Evolutionary conservation across 2,888 invertebrate genomes (phyloP), one percentile per base, ranked within the genome.

Genomic region (Meloe dianella): DNA sequence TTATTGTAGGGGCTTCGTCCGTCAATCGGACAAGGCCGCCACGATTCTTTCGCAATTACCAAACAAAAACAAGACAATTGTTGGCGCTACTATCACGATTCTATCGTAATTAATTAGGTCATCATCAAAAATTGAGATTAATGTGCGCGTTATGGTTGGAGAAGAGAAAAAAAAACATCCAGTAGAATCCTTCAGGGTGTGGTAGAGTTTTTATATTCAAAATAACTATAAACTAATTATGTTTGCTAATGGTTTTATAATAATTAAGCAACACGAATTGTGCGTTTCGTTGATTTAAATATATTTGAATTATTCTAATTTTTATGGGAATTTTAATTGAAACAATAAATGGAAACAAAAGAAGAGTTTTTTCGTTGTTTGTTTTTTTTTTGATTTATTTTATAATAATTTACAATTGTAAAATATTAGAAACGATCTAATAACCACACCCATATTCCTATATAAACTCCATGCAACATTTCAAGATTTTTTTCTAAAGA

Each of bases 401-500:
- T n/a, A n/a, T n/a, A n/a, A 51, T 12, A 22, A 51, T 51, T 51
- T 51, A 51, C 51, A 51, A 51, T 51, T 51, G 51, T 51, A 51
- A 51, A 51, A 51, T 51, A 51, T 51, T 51, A 51, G 51, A 51
- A 24, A 51, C 47, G 51, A 22, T 51, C 24, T 24, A 22, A 51
- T 51, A n/a, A 24, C 51, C 51, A 51, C 51, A 51, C 51, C 51
- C 51, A 51, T 24, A 20, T 51, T 51, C 24, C 51, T 51, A 41
- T 12, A 47, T 24, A 47, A 47, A 51, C 51, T 51, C 51, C 20
- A 20, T n/a, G n/a, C 47, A 47, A 47, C 51, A 51, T 51, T 51
- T 51, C 51, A 51, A 51, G 51, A 51, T 51, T 51, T 51, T n/a
- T 51, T 51, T 51, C 24, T 24, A 51, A 51, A 51, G 51, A 51